A percentile compares a stretch with the other conserved stretches of the same genome.
Conservation (phyloP, 1,140 invertebrate species). For the Polyergus mexicanus region DNA sequence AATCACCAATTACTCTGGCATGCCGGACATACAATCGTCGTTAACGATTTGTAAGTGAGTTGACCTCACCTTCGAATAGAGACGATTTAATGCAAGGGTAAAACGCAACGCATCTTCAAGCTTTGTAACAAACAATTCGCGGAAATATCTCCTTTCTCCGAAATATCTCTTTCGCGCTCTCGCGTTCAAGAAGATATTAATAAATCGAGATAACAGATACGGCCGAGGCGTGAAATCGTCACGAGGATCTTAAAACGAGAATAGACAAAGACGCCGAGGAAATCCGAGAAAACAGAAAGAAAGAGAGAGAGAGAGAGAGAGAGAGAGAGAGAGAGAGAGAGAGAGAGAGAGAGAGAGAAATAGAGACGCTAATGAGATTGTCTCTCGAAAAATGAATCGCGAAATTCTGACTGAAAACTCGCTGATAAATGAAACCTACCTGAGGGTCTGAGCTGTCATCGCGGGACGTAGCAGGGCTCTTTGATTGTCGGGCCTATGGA, state of each 20-base stretch:
- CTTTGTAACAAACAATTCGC: constrained; percentile 6
- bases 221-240: not conserved
- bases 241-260: not conserved
- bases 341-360: constrained; percentile 37
- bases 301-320: constrained; percentile 2
- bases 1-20: constrained; percentile 43
- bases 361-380: constrained; percentile 8
- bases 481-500: constrained; percentile 85
- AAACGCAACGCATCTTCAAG: not conserved
- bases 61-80: constrained; percentile 44
- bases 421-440: constrained; percentile 81
- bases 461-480: constrained; percentile 82
- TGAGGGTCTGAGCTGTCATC: constrained; percentile 82
- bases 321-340: not conserved
- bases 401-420: constrained; percentile 25
- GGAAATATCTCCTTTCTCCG: constrained; percentile 13
- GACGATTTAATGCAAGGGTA: constrained; percentile 31
- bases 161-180: not conserved
- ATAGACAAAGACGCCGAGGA: not conserved
- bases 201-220: constrained; percentile 18
- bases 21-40: constrained; percentile 26
- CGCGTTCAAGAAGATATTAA: not conserved
- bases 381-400: not conserved
- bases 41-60: constrained; percentile 46
- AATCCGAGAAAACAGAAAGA: not conserved